Evolutionary conservation across 2,113 vertebrate genomes (phyloP), one percentile per base, ranked within the genome.

Genomic region (Numida meleagris): DNA sequence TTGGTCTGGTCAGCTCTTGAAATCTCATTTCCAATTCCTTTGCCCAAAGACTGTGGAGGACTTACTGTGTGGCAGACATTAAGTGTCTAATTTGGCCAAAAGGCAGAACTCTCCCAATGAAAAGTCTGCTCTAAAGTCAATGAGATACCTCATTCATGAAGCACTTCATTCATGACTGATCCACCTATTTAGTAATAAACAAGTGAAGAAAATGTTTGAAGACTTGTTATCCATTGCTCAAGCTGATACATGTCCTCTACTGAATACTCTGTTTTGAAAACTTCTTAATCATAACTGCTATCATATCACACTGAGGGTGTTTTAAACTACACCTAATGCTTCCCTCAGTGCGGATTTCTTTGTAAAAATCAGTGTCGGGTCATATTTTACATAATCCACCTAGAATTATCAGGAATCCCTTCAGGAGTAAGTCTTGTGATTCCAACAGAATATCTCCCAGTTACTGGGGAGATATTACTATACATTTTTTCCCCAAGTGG

Each of bases 131-230:
- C 18, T 48, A 71, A 91, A 42, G 27, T 91, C 62, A 80, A 50
- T 25, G 59, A 34, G 38, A 42, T 67, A 9, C 15, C 68, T 80
- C 57, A 65, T 72, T 88, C 73, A 51, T 81, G 74, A 36, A 68
- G 18, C 66, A 66, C 4, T 78, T 91, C 9, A 24, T 75, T 95
- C 50, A 70, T 50, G 53, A 48, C 1, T 11, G 71, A 68, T 94
- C 53, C 43, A 48, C 38, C 38, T 89, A 70, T 43, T 78, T 89
- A 87, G 36, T 73, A 90, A 78, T 50, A 92, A 74, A 46, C 61
- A 86, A 72, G 46, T 42, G 82, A 91, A 78, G 61, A 92, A 87
- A 91, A 61, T 53, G 17, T 88, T 79, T 87, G 71, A 94, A 89
- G 51, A 34, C 25, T 75, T 87, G 16, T 61, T 83, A 53, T 66